Base-by-base conservation (phyloP, 2,113 vertebrate species). In the Peromyscus leucopus region DNA sequence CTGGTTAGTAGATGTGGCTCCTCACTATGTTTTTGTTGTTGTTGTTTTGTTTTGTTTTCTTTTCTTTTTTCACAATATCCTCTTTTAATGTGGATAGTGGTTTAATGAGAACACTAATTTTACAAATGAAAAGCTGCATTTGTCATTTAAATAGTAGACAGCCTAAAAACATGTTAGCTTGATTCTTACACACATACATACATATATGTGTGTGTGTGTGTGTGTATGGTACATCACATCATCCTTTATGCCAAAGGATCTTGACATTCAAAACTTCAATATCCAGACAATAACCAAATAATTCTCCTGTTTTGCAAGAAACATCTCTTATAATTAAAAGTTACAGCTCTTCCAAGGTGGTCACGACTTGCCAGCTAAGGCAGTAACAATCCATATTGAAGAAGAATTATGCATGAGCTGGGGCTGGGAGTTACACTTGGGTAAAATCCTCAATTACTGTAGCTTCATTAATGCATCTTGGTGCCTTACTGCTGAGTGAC, bases 401-500 rank as follows among this genome's bases (percentile, higher is more conserved):
- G 76, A 91, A 94, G 89, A 97, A 97, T 97, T 97, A 98, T 97
- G 83, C 90, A 97, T 97, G 97, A 97, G 90, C 90, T 96, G 94
- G 75, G 90, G 46, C 76, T 1, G 28, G 55, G 63, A 97, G 97
- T 96, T 74, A 97, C 94, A 98, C 94, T 98, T 96, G 95, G 97
- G 91, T 96, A 97, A 98, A 97, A 97, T 95, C 94, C 93, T 98
- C 97, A 98, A 98, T 98, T 97, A 97, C 93, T 89, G 87, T 96
- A 96, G 91, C 94, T 97, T 98, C 97, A 98, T 98, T 97, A 98
- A 97, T 97, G 96, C 84, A 96, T 97, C 89, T 92, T 4, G 0
- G 79, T 92, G 91, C 97, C 94, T 98, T 93, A 96, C 94, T 93
- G 93, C 94, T 90, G 96, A 97, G 97, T 96, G 96, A 97, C 93